Conservation (phyloP, 2,888 invertebrate species). For the Apantesis nais region DNA sequence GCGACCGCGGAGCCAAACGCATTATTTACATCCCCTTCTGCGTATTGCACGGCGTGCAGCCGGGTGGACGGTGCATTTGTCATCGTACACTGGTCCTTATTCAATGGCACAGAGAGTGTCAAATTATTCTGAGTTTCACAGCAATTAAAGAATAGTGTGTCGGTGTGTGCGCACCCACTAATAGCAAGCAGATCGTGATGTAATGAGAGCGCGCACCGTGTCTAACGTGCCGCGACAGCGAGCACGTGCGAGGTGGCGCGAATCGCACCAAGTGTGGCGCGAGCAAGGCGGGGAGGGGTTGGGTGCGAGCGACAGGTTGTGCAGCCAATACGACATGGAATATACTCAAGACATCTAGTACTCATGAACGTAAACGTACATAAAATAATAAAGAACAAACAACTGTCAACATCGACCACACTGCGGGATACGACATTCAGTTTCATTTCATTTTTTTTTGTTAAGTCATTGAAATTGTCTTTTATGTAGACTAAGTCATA, state of each 20-base stretch:
- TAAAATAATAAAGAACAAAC: no score
- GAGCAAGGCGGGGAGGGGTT: neutral
- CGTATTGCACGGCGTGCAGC: conserved; percentile 17
- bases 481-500: no score
- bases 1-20: conserved; percentile 60
- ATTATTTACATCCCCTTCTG: conserved; percentile 47
- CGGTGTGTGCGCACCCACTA: conserved; percentile 31
- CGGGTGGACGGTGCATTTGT: conserved; percentile 16
- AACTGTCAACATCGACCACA: no score
- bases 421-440: no score
- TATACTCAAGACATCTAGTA: neutral
- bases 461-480: no score
- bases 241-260: conserved; percentile 63
- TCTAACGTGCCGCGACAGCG: conserved; percentile 27
- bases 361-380: no score
- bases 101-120: conserved; percentile 8
- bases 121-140: neutral
- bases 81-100: conserved; percentile 9
- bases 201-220: conserved; percentile 60
- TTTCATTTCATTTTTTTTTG: no score
- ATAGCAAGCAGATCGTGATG: conserved; percentile 58
- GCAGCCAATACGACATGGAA: neutral
- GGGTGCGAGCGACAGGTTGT: neutral
- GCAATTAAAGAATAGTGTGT: neutral
- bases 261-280: conserved; percentile 44